phyloP scores from a whole-genome alignment of 1,140 invertebrate species.

The Cyclina sinensis region DNA sequence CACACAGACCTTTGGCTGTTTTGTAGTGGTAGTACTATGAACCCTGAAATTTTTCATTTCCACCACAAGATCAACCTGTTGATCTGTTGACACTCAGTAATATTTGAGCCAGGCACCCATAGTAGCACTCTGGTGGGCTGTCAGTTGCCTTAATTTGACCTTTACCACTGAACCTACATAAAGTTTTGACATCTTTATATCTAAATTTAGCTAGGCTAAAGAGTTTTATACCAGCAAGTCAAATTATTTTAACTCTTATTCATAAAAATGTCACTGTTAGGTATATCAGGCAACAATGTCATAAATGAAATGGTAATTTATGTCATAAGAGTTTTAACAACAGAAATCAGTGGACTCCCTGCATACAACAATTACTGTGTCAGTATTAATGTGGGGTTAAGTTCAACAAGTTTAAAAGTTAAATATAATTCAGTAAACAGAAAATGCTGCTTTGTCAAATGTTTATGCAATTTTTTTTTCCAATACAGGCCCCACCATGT shows the following conservation, averaged over 20 bases:
- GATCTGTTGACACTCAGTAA: too few species aligned
- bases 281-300: not conserved
- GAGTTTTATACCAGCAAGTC: too few species aligned
- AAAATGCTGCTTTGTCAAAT: not conserved
- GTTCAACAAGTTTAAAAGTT: constrained; percentile 20
- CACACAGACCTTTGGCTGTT: too few species aligned
- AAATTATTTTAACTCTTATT: not conserved
- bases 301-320: not conserved
- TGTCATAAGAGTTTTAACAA: not conserved
- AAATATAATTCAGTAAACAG: not conserved
- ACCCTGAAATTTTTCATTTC: too few species aligned
- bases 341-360: not conserved
- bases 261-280: not conserved
- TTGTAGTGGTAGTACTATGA: too few species aligned
- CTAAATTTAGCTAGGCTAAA: too few species aligned
- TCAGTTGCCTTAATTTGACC: too few species aligned
- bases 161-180: too few species aligned
- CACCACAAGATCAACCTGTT: too few species aligned
- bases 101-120: too few species aligned
- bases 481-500: not conserved
- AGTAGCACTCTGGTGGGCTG: too few species aligned
- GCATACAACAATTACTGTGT: not conserved
- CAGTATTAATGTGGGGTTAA: not conserved
- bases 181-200: too few species aligned
- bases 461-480: not conserved